These are phyloP conservation scores for Perdix hodgsoniae DNA, from an alignment of 2,797 vertebrate species.

Conservation along the genomic window DNA sequence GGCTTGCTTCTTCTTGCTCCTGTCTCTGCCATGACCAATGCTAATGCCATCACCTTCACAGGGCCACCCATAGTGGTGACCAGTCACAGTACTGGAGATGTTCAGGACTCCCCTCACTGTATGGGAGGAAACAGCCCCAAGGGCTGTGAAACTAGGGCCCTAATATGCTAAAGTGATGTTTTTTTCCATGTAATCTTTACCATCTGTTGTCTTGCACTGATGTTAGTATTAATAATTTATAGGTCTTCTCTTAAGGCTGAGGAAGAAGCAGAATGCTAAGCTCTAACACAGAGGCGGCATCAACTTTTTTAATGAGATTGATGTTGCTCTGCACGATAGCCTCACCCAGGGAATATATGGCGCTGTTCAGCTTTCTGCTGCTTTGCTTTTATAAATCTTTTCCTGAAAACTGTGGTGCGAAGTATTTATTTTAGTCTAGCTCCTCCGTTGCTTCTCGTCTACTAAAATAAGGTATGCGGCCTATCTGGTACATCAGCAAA, in stretches of 20 bases:
- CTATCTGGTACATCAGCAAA: conserved; percentile 44
- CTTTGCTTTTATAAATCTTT: conserved; percentile 29
- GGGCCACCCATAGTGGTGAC: neutral
- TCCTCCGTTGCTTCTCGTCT: conserved; percentile 29
- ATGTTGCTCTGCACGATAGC: neutral
- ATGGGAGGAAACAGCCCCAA: conserved; percentile 27
- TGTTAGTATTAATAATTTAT: conserved; percentile 76
- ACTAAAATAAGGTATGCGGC: conserved; percentile 33
- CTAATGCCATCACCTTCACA: neutral
- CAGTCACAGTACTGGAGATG: neutral
- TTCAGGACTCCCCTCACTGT: neutral
- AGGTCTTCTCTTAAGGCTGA: conserved; percentile 67
- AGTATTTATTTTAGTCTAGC: conserved; percentile 33
- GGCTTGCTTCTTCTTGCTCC: conserved; percentile 44
- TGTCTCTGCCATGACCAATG: neutral
- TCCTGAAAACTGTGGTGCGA: neutral
- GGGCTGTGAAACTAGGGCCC: conserved; percentile 13
- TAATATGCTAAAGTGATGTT: conserved; percentile 66
- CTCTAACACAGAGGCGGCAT: conserved; percentile 32
- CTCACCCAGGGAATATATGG: neutral
- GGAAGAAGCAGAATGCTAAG: conserved; percentile 65
- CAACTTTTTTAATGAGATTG: conserved; percentile 12
- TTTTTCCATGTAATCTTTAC: conserved; percentile 76
- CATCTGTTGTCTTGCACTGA: conserved; percentile 76
- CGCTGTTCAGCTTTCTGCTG: neutral